Conservation (phyloP, 2,797 vertebrate species). For the Leuciscus waleckii region DNA sequence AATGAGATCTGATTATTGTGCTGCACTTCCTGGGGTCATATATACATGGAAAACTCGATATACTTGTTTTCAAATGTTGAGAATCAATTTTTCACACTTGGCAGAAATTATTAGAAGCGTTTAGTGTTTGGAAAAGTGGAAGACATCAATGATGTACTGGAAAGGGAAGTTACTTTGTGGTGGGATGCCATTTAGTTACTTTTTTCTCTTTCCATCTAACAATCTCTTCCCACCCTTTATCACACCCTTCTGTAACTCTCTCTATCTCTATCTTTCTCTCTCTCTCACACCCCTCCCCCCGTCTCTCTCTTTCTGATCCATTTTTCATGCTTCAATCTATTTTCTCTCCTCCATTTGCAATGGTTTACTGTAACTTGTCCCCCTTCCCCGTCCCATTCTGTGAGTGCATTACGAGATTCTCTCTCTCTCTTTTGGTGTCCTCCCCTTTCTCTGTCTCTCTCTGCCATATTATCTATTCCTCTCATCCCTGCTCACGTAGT, state of each 20-base stretch:
- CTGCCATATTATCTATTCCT: conserved; percentile 52
- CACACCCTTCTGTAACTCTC: conserved; percentile 35
- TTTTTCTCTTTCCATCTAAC: conserved; percentile 51
- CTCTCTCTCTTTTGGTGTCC: conserved; percentile 66
- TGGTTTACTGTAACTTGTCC: conserved; percentile 71
- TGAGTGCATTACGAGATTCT: conserved; percentile 65
- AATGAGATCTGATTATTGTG: conserved; percentile 34
- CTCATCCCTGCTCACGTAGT: conserved; percentile 54
- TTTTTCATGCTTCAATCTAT: conserved; percentile 80
- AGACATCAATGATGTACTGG: conserved; percentile 32
- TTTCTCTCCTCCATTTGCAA: conserved; percentile 71
- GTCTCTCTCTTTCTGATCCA: conserved; percentile 74
- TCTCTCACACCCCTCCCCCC: conserved; percentile 49
- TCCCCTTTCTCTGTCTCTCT: conserved; percentile 59
- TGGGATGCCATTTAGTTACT: conserved; percentile 47
- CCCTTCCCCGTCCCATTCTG: conserved; percentile 31
- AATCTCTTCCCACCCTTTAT: conserved; percentile 51
- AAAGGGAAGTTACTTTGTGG: conserved; percentile 42
- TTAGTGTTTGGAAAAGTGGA: conserved; percentile 19
- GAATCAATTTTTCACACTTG: conserved; percentile 41
- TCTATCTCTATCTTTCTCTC: neutral
- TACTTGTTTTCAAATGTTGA: conserved; percentile 31
- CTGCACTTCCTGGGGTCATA: conserved; percentile 36
- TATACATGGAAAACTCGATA: conserved; percentile 37
- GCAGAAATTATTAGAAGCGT: conserved; percentile 22